A percentile compares a stretch with the other conserved stretches of the same genome.
phyloP scores from a whole-genome alignment of 2,888 invertebrate species.

The Sclerodermus sp. region DNA sequence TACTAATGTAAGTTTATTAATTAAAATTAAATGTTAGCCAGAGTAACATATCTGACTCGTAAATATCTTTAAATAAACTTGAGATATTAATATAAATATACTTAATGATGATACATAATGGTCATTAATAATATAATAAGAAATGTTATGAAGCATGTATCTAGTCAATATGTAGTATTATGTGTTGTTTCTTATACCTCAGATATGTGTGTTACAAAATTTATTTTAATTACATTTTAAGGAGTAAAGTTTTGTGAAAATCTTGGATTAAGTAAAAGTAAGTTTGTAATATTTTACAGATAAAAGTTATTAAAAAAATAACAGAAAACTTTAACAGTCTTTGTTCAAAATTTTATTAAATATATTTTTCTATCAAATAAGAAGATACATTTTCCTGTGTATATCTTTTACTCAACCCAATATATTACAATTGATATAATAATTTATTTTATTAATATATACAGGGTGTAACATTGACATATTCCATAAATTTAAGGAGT shows the following conservation, averaged over 20 bases:
- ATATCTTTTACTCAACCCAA: not conserved
- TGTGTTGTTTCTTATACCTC: not conserved
- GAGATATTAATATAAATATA: too few relatives aligned
- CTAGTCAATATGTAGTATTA: not conserved
- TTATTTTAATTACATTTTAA: slow-evolving; percentile 12
- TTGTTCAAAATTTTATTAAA: not conserved
- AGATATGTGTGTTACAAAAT: not conserved
- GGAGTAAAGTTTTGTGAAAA: slow-evolving; percentile 26
- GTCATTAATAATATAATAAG: not conserved
- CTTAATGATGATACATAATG: too few relatives aligned
- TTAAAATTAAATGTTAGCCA: not conserved
- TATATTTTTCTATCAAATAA: not conserved
- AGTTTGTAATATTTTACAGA: slow-evolving; percentile 3
- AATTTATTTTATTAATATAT: not conserved
- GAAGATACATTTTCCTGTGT: not conserved
- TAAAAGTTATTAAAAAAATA: not conserved
- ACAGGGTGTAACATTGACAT: too few relatives aligned
- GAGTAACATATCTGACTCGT: not conserved
- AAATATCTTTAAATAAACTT: too few relatives aligned
- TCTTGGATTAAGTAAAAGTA: slow-evolving; percentile 19
- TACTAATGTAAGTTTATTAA: not conserved
- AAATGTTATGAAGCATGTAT: not conserved
- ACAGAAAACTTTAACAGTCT: not conserved
- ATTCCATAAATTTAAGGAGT: too few relatives aligned
- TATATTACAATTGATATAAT: not conserved